A percentile compares a stretch with the other conserved stretches of the same genome.
phyloP scores from a whole-genome alignment of 2,797 vertebrate genomes.

The Xiphorhynchus erythropygius region DNA sequence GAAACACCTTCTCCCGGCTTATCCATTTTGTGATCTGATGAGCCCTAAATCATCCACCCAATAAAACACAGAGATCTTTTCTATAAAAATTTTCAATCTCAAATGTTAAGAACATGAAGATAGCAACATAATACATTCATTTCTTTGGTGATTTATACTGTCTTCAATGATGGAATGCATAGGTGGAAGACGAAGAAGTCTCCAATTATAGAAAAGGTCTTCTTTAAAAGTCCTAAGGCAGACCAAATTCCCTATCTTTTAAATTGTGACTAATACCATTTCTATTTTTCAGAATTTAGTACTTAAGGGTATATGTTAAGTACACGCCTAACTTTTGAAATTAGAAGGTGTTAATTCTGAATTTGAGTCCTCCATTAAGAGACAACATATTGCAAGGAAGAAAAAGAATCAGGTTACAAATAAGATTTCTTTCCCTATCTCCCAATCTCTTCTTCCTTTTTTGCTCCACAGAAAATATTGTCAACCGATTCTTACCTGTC shows the following conservation, averaged over 20 bases:
- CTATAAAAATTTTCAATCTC: background rate
- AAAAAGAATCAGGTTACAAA: background rate
- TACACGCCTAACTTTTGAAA: background rate
- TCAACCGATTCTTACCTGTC: background rate
- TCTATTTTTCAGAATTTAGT: background rate
- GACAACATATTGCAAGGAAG: background rate
- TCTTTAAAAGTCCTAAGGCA: background rate
- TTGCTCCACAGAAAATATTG: background rate
- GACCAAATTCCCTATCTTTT: background rate
- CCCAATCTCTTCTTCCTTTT: background rate
- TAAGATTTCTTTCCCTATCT: background rate
- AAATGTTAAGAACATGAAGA: background rate
- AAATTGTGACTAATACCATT: background rate
- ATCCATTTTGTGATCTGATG: background rate
- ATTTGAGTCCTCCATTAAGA: background rate
- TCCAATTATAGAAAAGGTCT: background rate
- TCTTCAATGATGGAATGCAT: background rate
- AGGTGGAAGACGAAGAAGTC: background rate
- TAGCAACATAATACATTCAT: background rate
- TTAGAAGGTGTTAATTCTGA: background rate
- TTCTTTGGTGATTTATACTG: background rate
- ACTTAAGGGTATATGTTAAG: background rate
- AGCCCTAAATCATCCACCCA: background rate
- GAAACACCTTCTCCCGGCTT: background rate
- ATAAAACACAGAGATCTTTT: background rate